Base-by-base conservation (phyloP, 2,113 vertebrate species). In the Tretioscincus oriximinensis region DNA sequence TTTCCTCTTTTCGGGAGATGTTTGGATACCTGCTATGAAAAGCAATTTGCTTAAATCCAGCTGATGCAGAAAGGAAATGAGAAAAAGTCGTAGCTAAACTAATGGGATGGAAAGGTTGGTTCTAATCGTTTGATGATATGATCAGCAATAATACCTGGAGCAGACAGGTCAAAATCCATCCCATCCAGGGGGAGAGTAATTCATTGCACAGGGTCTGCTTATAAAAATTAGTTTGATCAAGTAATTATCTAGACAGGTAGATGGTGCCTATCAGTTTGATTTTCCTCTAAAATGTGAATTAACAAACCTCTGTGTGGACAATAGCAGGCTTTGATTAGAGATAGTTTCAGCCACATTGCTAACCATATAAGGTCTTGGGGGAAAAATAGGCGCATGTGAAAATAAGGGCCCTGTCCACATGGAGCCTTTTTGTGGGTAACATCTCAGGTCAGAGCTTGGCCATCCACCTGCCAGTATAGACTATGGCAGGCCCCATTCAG, bases 131-230 rank as follows among this genome's bases (percentile, higher is more conserved):
- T 88, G 81, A 76, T 86, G 91, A 92, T 91, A 93, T 87, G 86
- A 93, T 93, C 91, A 92, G 90, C 88, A 92, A 90, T 92, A 93
- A 92, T 92, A 92, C 90, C 89, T 83, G 85, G 90, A 90, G 88
- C 90, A 91, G 84, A 90, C 87, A 92, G 92, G 89, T 92, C 91
- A 92, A 89, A 92, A 89, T 86, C 81, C 87, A 86, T 88, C 86
- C 89, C 81, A 82, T 90, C 84, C 86, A 88, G 86, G 88, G 88
- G 87, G 90, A 87, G 85, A 92, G 92, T 90, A 90, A 93, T 91
- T 92, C 90, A 91, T 85, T 92, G 90, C 91, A 91, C 81, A 87
- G 87, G 35, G 90, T 85, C 86, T 89, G 86, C 86, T 86, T 89
- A 89, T 92, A 90, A 87, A 88, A 92, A 92, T 92, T 90, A 92